Percentiles rank a stretch among this genome's conserved stretches.
Evolutionary conservation across 1,140 invertebrate genomes (phyloP).

Genomic region (Coelopa frigida): DNA sequence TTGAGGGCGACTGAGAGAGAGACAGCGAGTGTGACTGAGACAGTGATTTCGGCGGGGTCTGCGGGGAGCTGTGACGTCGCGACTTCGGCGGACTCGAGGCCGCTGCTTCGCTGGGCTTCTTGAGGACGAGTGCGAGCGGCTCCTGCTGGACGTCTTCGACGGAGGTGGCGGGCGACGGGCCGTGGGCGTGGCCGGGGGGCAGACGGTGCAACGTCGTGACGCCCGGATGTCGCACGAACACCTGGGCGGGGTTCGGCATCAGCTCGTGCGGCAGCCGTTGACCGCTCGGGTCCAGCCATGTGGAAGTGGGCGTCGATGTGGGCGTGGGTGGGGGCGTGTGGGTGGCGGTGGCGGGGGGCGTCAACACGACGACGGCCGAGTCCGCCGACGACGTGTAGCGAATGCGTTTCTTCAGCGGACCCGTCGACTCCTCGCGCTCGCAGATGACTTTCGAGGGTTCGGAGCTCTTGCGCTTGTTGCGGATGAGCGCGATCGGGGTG

Average conservation of each 20-base stretch:
- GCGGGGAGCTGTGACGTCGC: too few relatives aligned
- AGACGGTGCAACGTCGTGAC: slow-evolving; percentile 35
- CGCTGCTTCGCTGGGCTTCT: slow-evolving; percentile 17
- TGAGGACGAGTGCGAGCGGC: slow-evolving; percentile 31
- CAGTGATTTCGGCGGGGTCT: too few relatives aligned
- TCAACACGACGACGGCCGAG: slow-evolving; percentile 26
- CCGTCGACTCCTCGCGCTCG: slow-evolving; percentile 24
- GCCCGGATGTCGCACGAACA: slow-evolving; percentile 45
- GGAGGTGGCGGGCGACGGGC: slow-evolving; percentile 17
- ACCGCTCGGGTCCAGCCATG: slow-evolving; percentile 44
- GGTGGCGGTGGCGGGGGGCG: slow-evolving; percentile 25
- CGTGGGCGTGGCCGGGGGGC: slow-evolving; percentile 25
- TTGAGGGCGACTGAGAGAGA: too few relatives aligned
- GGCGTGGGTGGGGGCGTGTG: slow-evolving; percentile 42
- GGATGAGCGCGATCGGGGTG: slow-evolving; percentile 54
- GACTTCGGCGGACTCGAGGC: too few relatives aligned
- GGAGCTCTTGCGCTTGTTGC: slow-evolving; percentile 63
- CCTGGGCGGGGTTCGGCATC: slow-evolving; percentile 38
- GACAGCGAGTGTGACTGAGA: too few relatives aligned
- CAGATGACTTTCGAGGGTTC: slow-evolving; percentile 53
- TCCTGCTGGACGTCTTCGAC: slow-evolving; percentile 30
- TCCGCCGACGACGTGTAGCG: slow-evolving; percentile 39
- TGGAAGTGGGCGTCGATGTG: slow-evolving; percentile 42
- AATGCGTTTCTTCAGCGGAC: slow-evolving; percentile 62
- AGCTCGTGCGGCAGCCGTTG: slow-evolving; percentile 28